These are phyloP conservation scores for Drosophila suboccidentalis DNA, from an alignment of 2,888 invertebrate genomes.

Conservation along the genomic window DNA sequence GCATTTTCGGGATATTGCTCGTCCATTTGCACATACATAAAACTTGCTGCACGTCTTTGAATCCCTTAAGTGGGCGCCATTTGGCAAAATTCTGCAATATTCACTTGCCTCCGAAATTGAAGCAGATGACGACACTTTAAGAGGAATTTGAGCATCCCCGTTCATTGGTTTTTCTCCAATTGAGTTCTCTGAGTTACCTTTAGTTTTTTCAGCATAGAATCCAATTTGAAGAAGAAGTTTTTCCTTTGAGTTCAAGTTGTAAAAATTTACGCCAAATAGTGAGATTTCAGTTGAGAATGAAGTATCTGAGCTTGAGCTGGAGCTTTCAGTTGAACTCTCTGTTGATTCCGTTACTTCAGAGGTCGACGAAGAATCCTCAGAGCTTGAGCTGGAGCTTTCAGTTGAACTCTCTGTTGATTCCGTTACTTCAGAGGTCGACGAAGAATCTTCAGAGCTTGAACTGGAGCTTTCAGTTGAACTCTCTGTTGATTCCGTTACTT, in stretches of 20 bases:
- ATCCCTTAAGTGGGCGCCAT: conserved; percentile 11
- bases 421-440: not conserved
- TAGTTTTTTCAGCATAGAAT: not conserved
- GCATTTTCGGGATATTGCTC: conserved; percentile 5
- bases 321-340: not conserved
- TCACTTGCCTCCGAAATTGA: not conserved
- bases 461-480: conserved; percentile 12
- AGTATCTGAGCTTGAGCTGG: not conserved
- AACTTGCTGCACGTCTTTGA: conserved; percentile 5
- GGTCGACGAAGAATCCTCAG: not conserved
- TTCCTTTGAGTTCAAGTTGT: not conserved
- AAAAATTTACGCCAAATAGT: not conserved
- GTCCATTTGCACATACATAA: conserved; percentile 12
- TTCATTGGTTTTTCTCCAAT: not conserved
- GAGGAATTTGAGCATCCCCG: not conserved
- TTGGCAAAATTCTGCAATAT: conserved; percentile 10
- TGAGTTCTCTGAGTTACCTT: not conserved
- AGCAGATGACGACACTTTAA: not conserved
- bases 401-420: not conserved
- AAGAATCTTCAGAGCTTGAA: conserved; percentile 8
- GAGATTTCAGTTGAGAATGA: not conserved
- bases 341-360: not conserved
- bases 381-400: not conserved
- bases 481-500: not conserved
- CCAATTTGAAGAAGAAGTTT: conserved; percentile 4